Conservation (phyloP, 1,140 invertebrate genomes). For the Drosophila saltans region DNA sequence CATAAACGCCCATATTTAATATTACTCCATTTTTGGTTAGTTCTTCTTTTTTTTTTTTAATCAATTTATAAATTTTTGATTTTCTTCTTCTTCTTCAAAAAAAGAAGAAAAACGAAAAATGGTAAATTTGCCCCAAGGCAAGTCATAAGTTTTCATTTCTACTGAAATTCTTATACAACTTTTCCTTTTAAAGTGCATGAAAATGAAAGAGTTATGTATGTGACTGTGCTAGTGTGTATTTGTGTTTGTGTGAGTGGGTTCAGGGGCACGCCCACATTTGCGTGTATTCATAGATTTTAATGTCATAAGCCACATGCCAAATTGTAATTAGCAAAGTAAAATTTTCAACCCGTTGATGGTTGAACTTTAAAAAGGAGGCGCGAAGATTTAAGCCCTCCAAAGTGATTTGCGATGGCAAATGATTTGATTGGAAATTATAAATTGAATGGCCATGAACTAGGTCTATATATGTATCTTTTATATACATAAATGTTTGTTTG, state of each 20-base stretch:
- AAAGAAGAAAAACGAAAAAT: not conserved
- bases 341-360: conserved; percentile 29
- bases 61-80: conserved; percentile 62
- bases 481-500: no score
- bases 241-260: conserved; percentile 8
- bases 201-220: conserved; percentile 20
- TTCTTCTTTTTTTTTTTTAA: conserved; percentile 64
- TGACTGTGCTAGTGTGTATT: not conserved
- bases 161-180: conserved; percentile 35
- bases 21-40: conserved; percentile 19
- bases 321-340: conserved; percentile 61
- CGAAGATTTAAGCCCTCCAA: not conserved
- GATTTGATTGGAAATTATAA: conserved; percentile 2
- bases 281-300: conserved; percentile 55
- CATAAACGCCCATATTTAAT: conserved; percentile 59
- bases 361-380: conserved; percentile 33
- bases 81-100: conserved; percentile 27
- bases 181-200: conserved; percentile 36
- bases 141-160: conserved; percentile 34
- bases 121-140: not conserved
- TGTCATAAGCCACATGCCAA: conserved; percentile 74
- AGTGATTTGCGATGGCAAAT: conserved; percentile 2
- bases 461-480: not conserved
- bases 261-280: conserved; percentile 26
- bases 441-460: not conserved